These are phyloP conservation scores for Eurystomus gularis DNA, from an alignment of 2,113 vertebrate genomes.

Conservation along the genomic window DNA sequence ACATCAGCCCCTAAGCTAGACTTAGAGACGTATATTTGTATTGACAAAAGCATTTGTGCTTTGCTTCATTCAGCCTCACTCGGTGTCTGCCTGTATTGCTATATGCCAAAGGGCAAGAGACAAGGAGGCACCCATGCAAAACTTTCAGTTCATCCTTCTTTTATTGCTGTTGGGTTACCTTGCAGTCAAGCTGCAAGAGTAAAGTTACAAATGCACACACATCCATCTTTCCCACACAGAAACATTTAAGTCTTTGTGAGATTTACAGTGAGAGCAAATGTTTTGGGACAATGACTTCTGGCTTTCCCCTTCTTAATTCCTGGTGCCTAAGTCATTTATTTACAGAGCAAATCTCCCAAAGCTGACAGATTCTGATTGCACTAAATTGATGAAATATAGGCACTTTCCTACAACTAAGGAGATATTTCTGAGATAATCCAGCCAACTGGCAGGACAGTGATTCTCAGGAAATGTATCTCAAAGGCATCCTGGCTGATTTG, in stretches of 20 bases:
- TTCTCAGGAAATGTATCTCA: neutral
- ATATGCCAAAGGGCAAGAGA: neutral
- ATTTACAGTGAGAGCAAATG: neutral
- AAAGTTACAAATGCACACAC: neutral
- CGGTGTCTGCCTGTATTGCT: neutral
- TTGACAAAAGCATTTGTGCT: neutral
- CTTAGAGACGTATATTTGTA: neutral
- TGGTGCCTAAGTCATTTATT: neutral
- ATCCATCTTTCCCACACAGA: neutral
- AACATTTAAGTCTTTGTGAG: neutral
- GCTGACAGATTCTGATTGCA: neutral
- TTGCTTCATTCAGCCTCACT: neutral
- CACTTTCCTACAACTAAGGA: neutral
- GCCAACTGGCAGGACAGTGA: neutral
- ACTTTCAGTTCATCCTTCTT: neutral
- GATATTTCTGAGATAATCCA: slow-evolving; percentile 3
- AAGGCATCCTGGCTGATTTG: neutral
- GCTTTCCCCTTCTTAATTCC: neutral
- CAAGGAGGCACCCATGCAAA: neutral
- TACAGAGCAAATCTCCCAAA: neutral
- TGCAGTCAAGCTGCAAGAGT: neutral
- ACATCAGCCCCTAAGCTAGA: neutral
- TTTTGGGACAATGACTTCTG: slow-evolving; percentile 1
- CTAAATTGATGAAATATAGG: neutral
- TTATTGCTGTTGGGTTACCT: neutral